Evolutionary conservation across 2,113 vertebrate species (phyloP).

Genomic region (Leucoraja erinaceus): DNA sequence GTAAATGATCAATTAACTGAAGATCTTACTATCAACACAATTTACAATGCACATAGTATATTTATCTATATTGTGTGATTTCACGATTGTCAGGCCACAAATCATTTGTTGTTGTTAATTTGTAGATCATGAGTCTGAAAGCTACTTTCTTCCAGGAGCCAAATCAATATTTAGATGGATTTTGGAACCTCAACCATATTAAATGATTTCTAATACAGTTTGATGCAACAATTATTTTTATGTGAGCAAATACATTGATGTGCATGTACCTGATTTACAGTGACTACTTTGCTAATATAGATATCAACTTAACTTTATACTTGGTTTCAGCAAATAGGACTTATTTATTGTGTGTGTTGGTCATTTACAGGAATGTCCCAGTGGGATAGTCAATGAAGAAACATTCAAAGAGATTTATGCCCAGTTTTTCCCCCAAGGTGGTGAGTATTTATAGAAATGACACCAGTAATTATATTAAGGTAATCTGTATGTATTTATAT

Average conservation of each 20-base stretch:
- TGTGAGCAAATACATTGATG: slow-evolving; percentile 17
- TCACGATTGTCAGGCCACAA: slow-evolving; percentile 5
- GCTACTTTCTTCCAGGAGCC: background rate
- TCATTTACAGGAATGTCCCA: slow-evolving; percentile 81
- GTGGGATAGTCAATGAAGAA: slow-evolving; percentile 92
- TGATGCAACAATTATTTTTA: background rate
- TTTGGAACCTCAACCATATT: background rate
- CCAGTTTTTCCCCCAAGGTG: slow-evolving; percentile 97
- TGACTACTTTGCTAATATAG: background rate
- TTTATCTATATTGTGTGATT: background rate
- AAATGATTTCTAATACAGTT: background rate
- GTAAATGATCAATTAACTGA: background rate
- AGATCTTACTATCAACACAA: slow-evolving; percentile 5
- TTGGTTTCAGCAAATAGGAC: background rate
- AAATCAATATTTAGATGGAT: slow-evolving; percentile 4
- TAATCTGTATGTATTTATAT: background rate
- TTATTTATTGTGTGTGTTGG: slow-evolving; percentile 42
- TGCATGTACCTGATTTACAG: background rate
- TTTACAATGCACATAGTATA: background rate
- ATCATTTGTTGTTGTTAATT: background rate
- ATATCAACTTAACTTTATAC: background rate
- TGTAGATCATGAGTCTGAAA: background rate
- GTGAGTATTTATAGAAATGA: slow-evolving; percentile 56
- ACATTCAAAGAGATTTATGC: slow-evolving; percentile 96
- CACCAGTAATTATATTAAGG: background rate